Evolutionary conservation across 1,140 invertebrate species (phyloP).

Genomic region (Penaeus indicus): DNA sequence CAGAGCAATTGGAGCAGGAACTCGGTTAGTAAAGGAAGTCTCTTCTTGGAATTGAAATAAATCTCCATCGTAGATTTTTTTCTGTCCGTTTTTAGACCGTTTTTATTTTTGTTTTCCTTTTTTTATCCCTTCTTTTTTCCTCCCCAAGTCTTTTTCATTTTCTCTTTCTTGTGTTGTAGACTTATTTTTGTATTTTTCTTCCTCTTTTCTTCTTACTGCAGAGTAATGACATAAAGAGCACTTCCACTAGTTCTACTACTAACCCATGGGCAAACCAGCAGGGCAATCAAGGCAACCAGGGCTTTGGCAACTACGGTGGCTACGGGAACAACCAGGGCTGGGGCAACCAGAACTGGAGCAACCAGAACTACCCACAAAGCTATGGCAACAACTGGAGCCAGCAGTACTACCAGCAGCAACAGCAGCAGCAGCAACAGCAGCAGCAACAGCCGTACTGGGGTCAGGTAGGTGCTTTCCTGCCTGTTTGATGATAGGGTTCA

Average conservation of each 20-base stretch:
- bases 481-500: no score
- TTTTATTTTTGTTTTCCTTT: neutral
- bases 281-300: constrained; percentile 41
- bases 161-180: neutral
- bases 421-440: constrained; percentile 43
- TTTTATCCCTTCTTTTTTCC: neutral
- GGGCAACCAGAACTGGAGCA: constrained; percentile 41
- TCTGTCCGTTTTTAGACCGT: neutral
- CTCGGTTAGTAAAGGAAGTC: constrained; percentile 14
- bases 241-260: constrained; percentile 15
- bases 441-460: constrained; percentile 41
- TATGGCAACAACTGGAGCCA: constrained; percentile 38
- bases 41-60: neutral
- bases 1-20: constrained; percentile 54
- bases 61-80: constrained; percentile 27
- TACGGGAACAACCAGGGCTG: constrained; percentile 29
- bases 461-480: no score
- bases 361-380: neutral
- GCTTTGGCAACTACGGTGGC: constrained; percentile 44
- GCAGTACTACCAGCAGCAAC: constrained; percentile 51
- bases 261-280: constrained; percentile 43
- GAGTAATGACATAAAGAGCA: constrained; percentile 31
- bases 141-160: neutral
- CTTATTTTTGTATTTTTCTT: constrained; percentile 33
- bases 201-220: constrained; percentile 18